These are phyloP conservation scores for Myzus persicae DNA, from an alignment of 1,140 invertebrate genomes.

Conservation along the genomic window DNA sequence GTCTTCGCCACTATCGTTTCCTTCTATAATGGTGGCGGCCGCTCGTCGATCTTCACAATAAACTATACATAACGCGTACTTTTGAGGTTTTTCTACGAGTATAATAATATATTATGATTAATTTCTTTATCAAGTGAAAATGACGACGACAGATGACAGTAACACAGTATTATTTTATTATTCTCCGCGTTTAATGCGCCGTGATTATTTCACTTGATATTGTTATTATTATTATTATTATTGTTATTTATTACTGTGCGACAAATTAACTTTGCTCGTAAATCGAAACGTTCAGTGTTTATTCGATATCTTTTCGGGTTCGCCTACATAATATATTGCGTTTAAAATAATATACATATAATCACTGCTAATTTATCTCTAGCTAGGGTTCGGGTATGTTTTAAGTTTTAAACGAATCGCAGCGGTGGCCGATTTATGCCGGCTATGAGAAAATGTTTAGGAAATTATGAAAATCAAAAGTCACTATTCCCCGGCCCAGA, in stretches of 20 bases:
- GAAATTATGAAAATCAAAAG: not conserved
- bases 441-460: not conserved
- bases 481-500: not conserved
- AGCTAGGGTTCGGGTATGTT: not conserved
- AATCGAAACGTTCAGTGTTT: not conserved
- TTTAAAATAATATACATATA: not conserved
- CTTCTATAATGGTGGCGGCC: not conserved
- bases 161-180: not conserved
- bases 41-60: not conserved
- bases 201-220: not conserved
- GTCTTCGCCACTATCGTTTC: too few relatives aligned
- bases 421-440: not conserved
- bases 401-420: not conserved
- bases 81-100: too few relatives aligned
- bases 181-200: not conserved
- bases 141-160: not conserved
- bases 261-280: not conserved
- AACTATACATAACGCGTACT: too few relatives aligned
- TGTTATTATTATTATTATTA: not conserved
- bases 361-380: not conserved
- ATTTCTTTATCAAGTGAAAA: not conserved
- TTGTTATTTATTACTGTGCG: not conserved
- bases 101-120: not conserved
- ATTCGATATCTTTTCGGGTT: not conserved
- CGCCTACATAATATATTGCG: not conserved